phyloP scores from a whole-genome alignment of 2,113 vertebrate genomes.

The Oreamnos americanus region DNA sequence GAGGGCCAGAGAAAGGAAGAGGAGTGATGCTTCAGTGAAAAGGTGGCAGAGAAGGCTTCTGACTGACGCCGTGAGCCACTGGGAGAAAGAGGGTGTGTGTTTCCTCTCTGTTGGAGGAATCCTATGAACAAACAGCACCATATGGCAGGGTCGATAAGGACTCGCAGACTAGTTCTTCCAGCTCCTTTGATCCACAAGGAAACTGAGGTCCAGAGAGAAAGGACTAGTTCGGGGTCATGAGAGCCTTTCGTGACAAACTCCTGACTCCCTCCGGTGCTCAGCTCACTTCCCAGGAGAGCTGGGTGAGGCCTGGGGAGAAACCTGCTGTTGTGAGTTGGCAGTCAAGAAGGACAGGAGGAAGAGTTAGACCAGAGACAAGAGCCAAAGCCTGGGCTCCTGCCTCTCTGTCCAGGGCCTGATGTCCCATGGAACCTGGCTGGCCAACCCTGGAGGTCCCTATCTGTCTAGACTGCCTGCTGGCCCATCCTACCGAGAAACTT shows the following conservation, averaged over 20 bases:
- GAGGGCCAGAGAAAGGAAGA: not conserved
- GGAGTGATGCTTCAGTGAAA: not conserved
- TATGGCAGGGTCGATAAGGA: not conserved
- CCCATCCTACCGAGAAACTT: not conserved
- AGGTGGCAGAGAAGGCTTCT: not conserved
- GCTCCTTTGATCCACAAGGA: not conserved
- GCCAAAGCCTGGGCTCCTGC: not conserved
- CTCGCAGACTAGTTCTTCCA: not conserved
- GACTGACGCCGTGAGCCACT: not conserved
- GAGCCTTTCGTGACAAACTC: not conserved
- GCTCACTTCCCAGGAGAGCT: not conserved
- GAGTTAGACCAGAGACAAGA: not conserved
- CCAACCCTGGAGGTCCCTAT: constrained; percentile 47
- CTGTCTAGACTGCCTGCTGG: constrained; percentile 65
- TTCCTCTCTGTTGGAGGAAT: not conserved
- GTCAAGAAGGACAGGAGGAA: not conserved
- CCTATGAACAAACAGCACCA: not conserved
- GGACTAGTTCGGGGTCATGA: not conserved
- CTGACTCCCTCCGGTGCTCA: not conserved
- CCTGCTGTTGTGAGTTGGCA: not conserved
- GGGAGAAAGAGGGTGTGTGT: not conserved
- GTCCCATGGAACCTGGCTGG: constrained; percentile 21
- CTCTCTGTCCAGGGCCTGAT: not conserved
- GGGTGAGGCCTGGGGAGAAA: not conserved
- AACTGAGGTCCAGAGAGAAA: not conserved